phyloP scores from a whole-genome alignment of 1,140 invertebrate genomes.

The Pristionchus pacificus region DNA sequence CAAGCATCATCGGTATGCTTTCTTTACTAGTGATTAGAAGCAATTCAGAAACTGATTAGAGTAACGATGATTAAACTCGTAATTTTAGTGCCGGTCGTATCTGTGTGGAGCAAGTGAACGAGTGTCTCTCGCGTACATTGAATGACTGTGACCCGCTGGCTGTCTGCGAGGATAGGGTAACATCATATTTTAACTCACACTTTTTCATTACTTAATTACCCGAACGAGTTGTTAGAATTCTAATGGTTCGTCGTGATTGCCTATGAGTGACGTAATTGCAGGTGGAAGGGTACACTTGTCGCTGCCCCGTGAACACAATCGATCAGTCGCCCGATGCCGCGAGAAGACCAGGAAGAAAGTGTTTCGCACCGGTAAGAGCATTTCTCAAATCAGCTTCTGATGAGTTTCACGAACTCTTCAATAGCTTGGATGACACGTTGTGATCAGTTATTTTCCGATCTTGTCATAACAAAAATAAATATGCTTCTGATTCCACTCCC shows the following conservation, averaged over 20 bases:
- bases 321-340: conserved; percentile 51
- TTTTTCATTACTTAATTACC: too few relatives aligned
- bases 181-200: too few relatives aligned
- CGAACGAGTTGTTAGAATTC: too few relatives aligned
- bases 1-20: too few relatives aligned
- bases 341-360: conserved; percentile 22
- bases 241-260: neutral
- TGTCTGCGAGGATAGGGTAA: conserved; percentile 48
- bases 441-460: too few relatives aligned
- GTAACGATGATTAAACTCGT: too few relatives aligned
- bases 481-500: conserved; percentile 46
- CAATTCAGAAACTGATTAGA: conserved; percentile 49
- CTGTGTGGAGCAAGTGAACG: conserved; percentile 37
- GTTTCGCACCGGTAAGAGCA: neutral
- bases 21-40: too few relatives aligned
- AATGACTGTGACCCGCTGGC: conserved; percentile 55
- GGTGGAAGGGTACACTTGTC: conserved; percentile 50
- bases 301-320: conserved; percentile 50
- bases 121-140: conserved; percentile 52
- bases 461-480: too few relatives aligned
- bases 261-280: neutral
- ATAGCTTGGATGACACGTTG: neutral
- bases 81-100: too few relatives aligned
- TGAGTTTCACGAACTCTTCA: too few relatives aligned
- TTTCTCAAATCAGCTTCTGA: too few relatives aligned